Evolutionary conservation across 2,888 invertebrate species (phyloP).

Genomic region (Apotomis betuletana): DNA sequence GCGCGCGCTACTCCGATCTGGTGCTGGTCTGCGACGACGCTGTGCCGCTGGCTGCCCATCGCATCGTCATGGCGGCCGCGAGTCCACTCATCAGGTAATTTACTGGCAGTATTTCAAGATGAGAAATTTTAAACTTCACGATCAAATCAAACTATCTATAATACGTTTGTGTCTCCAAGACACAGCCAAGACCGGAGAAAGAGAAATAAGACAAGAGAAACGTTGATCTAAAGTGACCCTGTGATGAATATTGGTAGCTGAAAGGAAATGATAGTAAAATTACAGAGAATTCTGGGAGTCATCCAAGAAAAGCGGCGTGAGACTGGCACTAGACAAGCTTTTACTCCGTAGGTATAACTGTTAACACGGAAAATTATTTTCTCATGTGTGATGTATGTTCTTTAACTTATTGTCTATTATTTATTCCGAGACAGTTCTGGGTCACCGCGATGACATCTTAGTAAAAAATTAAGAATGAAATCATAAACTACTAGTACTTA

Average conservation of each 20-base stretch:
- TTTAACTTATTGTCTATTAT: conserved; percentile 16
- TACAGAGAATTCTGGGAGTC: too few species aligned
- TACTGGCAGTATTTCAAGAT: too few species aligned
- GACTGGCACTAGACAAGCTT: background rate
- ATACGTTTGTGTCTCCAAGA: too few species aligned
- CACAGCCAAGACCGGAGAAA: too few species aligned
- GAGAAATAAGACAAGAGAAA: too few species aligned
- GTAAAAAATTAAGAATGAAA: conserved; percentile 27
- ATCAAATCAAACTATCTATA: too few species aligned
- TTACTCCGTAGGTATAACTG: conserved; percentile 2
- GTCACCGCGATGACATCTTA: conserved; percentile 16
- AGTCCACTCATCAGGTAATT: conserved; percentile 91
- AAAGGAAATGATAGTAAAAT: too few species aligned
- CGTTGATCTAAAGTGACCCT: too few species aligned
- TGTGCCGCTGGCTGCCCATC: conserved; percentile 91
- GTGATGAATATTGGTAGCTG: too few species aligned
- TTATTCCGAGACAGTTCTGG: conserved; percentile 26
- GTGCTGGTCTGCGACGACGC: conserved; percentile 94
- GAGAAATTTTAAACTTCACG: too few species aligned
- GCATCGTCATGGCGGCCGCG: conserved; percentile 93
- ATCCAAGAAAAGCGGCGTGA: too few species aligned
- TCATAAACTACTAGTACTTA: conserved; percentile 7
- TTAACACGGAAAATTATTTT: conserved; percentile 21
- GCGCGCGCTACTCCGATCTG: conserved; percentile 93
- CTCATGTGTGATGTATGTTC: conserved; percentile 12